Percentiles rank a stretch among this genome's conserved stretches.
Evolutionary conservation across 1,140 invertebrate genomes (phyloP).

Genomic region (Aleiodes sp.): DNA sequence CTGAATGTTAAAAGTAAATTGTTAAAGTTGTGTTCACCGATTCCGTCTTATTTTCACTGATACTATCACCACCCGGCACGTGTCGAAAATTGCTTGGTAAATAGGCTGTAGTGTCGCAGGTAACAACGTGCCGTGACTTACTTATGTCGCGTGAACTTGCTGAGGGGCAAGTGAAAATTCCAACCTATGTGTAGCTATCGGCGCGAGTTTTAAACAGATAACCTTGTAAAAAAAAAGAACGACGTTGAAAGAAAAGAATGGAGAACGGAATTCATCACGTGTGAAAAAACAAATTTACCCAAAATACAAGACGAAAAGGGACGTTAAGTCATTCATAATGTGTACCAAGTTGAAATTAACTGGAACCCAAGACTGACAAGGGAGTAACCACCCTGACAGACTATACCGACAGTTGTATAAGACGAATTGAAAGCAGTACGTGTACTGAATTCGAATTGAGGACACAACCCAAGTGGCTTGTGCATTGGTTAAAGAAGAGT

Average conservation of each 20-base stretch:
- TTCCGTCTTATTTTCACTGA: slow-evolving; percentile 6
- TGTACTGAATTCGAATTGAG: slow-evolving; percentile 36
- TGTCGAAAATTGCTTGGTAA: slow-evolving; percentile 14
- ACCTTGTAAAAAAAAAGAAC: background rate
- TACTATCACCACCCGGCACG: background rate
- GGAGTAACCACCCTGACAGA: slow-evolving; percentile 35
- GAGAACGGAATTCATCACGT: background rate
- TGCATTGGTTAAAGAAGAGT: slow-evolving; percentile 5
- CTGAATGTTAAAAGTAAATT: background rate
- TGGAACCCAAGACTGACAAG: slow-evolving; percentile 35
- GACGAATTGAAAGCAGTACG: slow-evolving; percentile 40
- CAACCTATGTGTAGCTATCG: too few species aligned
- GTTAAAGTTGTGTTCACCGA: background rate
- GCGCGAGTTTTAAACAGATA: too few species aligned
- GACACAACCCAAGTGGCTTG: slow-evolving; percentile 13
- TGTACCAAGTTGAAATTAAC: slow-evolving; percentile 37
- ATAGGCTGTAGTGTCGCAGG: slow-evolving; percentile 11
- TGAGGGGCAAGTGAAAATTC: background rate
- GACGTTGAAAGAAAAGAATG: background rate
- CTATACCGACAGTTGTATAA: slow-evolving; percentile 40
- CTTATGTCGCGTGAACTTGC: background rate
- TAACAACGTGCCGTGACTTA: background rate
- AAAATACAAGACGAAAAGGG: background rate
- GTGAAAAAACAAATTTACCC: slow-evolving; percentile 9
- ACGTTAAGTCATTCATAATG: slow-evolving; percentile 35